Evolutionary conservation across 2,888 invertebrate genomes (phyloP).

Genomic region (Epistrophe eligans): DNA sequence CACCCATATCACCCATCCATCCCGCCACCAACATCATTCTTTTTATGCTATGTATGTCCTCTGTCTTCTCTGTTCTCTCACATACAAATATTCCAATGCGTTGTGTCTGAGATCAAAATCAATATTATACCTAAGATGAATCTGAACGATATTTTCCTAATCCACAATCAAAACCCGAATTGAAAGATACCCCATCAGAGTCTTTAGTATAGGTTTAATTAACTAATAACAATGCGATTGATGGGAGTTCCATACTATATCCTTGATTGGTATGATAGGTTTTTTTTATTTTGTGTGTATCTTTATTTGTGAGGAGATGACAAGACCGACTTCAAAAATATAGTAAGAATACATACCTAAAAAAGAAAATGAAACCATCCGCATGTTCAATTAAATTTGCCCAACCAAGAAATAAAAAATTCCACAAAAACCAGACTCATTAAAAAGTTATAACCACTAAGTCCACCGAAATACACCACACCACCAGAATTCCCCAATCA

Average conservation of each 20-base stretch:
- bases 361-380: neutral
- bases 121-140: slow-evolving; percentile 42
- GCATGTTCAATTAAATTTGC: slow-evolving; percentile 46
- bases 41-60: neutral
- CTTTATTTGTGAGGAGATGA: neutral
- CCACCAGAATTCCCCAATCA: slow-evolving; percentile 43
- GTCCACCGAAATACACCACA: slow-evolving; percentile 12
- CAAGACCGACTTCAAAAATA: neutral
- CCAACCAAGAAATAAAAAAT: slow-evolving; percentile 36
- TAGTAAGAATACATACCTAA: neutral
- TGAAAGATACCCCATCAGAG: slow-evolving; percentile 29
- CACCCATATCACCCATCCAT: no score
- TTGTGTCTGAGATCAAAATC: slow-evolving; percentile 15
- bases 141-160: slow-evolving; percentile 34
- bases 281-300: neutral
- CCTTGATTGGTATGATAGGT: slow-evolving; percentile 48
- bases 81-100: neutral
- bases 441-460: slow-evolving; percentile 62
- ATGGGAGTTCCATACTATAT: slow-evolving; percentile 14
- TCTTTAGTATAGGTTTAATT: slow-evolving; percentile 52
- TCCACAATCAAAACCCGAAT: neutral
- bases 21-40: neutral
- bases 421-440: slow-evolving; percentile 56
- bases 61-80: neutral
- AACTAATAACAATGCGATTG: slow-evolving; percentile 61